phyloP scores from a whole-genome alignment of 1,140 invertebrate species.

The Monochamus saltuarius region DNA sequence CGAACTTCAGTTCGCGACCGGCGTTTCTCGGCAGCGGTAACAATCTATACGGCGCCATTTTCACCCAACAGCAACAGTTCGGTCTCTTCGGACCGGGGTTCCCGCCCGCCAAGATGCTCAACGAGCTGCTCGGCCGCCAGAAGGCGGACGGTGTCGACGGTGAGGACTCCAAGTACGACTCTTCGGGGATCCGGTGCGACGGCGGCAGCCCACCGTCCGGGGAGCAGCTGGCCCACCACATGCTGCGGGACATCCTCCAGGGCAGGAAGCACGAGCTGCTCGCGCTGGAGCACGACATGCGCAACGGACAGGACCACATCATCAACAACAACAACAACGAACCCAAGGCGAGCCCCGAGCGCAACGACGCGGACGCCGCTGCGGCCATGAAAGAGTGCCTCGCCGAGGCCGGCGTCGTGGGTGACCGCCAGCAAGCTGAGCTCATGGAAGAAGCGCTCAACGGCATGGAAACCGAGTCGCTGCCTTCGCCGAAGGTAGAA shows the following conservation, averaged over 20 bases:
- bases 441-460: slow-evolving; percentile 61
- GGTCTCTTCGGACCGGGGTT: slow-evolving; percentile 76
- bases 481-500: slow-evolving; percentile 69
- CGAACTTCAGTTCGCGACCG: slow-evolving; percentile 81
- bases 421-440: slow-evolving; percentile 56
- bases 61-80: slow-evolving; percentile 73
- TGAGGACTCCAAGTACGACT: slow-evolving; percentile 50
- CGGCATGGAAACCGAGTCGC: slow-evolving; percentile 67
- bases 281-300: slow-evolving; percentile 63
- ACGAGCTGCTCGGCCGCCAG: slow-evolving; percentile 76
- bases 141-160: slow-evolving; percentile 53
- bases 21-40: slow-evolving; percentile 76
- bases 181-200: slow-evolving; percentile 47
- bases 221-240: slow-evolving; percentile 75
- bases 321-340: slow-evolving; percentile 57
- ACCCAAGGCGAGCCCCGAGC: slow-evolving; percentile 55
- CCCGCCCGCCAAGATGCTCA: slow-evolving; percentile 81
- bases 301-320: slow-evolving; percentile 52
- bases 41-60: slow-evolving; percentile 75
- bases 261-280: slow-evolving; percentile 75
- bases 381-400: slow-evolving; percentile 63
- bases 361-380: slow-evolving; percentile 64
- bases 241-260: slow-evolving; percentile 80
- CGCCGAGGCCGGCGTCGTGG: slow-evolving; percentile 58
- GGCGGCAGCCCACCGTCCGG: slow-evolving; percentile 54